Evolutionary conservation across 2,888 invertebrate genomes (phyloP).

Genomic region (Tetragonula carbonaria): DNA sequence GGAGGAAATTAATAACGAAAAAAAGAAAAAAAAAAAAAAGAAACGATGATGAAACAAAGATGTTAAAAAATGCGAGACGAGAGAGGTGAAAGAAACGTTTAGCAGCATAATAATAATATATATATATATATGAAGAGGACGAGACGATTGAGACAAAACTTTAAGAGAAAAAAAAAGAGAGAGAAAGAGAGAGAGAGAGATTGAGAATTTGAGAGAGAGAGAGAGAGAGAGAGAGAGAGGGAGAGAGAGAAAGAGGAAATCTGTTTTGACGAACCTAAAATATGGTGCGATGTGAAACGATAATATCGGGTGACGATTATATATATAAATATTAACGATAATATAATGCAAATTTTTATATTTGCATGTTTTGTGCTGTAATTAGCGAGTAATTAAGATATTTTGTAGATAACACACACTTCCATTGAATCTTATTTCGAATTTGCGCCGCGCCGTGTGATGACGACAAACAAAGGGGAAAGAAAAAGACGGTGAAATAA

Average conservation of each 20-base stretch:
- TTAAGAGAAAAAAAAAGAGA: too few species aligned
- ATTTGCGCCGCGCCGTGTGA: slow-evolving; percentile 61
- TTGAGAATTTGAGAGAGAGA: too few species aligned
- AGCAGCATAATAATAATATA: slow-evolving; percentile 67
- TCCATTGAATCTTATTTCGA: slow-evolving; percentile 81
- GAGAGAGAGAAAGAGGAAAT: slow-evolving; percentile 52
- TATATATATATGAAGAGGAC: slow-evolving; percentile 35
- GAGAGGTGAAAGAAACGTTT: slow-evolving; percentile 58
- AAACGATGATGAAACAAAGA: slow-evolving; percentile 5
- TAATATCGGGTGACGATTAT: slow-evolving; percentile 80
- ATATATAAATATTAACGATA: slow-evolving; percentile 81
- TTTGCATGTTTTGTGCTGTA: slow-evolving; percentile 84
- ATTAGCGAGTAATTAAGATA: slow-evolving; percentile 84
- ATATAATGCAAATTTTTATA: slow-evolving; percentile 83
- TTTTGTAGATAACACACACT: slow-evolving; percentile 83
- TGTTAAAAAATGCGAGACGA: slow-evolving; percentile 31
- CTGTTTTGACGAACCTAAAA: slow-evolving; percentile 73
- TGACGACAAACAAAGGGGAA: slow-evolving; percentile 11
- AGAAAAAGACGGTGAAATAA: neutral
- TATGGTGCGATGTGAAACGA: slow-evolving; percentile 69
- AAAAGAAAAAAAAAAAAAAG: neutral
- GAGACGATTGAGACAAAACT: slow-evolving; percentile 22
- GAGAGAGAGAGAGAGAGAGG: too few species aligned
- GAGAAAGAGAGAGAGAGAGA: too few species aligned
- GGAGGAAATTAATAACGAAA: slow-evolving; percentile 37